These are phyloP conservation scores for Tapirus indicus DNA, from an alignment of 2,797 vertebrate genomes.

Conservation along the genomic window DNA sequence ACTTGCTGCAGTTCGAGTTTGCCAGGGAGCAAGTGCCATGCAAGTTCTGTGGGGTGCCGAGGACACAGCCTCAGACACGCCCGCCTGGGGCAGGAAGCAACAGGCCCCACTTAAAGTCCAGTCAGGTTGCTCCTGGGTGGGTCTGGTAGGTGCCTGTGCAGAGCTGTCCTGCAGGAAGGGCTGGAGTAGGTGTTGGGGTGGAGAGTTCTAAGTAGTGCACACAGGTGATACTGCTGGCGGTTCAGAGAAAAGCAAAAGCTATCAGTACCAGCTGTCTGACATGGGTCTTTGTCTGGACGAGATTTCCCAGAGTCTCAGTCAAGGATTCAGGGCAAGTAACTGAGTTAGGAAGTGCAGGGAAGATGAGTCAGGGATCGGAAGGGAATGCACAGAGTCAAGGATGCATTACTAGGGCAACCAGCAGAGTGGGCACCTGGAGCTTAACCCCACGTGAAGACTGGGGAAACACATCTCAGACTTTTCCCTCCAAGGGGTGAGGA, in stretches of 20 bases:
- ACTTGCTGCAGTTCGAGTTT: background rate
- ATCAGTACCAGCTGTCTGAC: background rate
- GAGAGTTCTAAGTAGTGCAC: accelerated
- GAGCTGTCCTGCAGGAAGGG: accelerated
- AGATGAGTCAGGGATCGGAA: background rate
- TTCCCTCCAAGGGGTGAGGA: accelerated
- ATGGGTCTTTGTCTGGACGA: background rate
- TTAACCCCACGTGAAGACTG: background rate
- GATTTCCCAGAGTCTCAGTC: background rate
- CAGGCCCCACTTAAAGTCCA: accelerated
- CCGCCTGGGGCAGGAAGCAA: no score
- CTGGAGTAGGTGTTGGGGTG: background rate
- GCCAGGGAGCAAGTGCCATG: background rate
- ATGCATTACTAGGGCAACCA: no score
- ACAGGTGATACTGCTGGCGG: background rate
- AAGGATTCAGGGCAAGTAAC: background rate
- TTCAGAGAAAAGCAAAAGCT: background rate
- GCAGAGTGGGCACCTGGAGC: background rate
- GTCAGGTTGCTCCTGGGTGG: background rate
- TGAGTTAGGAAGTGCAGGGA: background rate
- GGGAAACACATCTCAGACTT: background rate
- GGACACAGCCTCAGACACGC: background rate
- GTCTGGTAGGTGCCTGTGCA: accelerated
- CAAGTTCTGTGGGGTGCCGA: no score
- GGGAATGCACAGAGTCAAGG: background rate